Evolutionary conservation across 2,797 vertebrate species (phyloP), one percentile per base, ranked within the genome.

Genomic region (Bradypus variegatus): DNA sequence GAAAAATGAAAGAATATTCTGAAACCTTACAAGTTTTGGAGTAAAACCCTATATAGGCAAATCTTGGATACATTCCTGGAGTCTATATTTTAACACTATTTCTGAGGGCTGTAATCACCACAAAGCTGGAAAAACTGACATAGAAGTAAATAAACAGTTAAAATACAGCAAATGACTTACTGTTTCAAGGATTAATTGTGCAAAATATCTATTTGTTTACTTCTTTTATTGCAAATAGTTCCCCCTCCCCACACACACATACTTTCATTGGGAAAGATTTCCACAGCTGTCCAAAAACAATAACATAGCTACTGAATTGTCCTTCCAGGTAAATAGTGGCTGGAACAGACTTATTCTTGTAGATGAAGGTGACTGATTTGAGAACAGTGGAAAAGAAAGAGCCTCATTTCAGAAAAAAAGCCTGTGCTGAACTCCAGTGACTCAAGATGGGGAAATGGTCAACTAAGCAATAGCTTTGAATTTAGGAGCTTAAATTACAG

Each of bases 371-470:
- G 60, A 16, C 90, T 25, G 88, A 64, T 36, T 41, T 62, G 78
- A 70, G 84, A 81, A 84, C 33, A 6, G 48, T n/a, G 41, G 50
- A 69, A 88, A 86, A 86, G 81, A 53, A 90, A 67, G 36, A 2
- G 31, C 58, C 83, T 92, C 85, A 50, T 89, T 82, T 92, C 72
- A 83, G 79, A 93, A 89, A 93, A 45, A 93, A 79, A 67, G 69
- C 53, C 19, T 6, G 27, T 23, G 76, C 45, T 82, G 72, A 45
- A 75, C 72, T 80, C 41, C 6, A 48, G 77, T n/a, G 88, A 92
- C 86, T 92, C 0, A 1, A 78, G 73, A 79, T 50, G 45, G 75
- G 48, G 69, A 65, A 86, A 92, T 11, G 18, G 48, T 58, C 27
- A 13, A 55, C 75, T 55, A 86, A 72, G 91, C 86, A 85, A 50